These are phyloP conservation scores for Tautogolabrus adspersus DNA, from an alignment of 2,113 vertebrate genomes.

Conservation along the genomic window DNA sequence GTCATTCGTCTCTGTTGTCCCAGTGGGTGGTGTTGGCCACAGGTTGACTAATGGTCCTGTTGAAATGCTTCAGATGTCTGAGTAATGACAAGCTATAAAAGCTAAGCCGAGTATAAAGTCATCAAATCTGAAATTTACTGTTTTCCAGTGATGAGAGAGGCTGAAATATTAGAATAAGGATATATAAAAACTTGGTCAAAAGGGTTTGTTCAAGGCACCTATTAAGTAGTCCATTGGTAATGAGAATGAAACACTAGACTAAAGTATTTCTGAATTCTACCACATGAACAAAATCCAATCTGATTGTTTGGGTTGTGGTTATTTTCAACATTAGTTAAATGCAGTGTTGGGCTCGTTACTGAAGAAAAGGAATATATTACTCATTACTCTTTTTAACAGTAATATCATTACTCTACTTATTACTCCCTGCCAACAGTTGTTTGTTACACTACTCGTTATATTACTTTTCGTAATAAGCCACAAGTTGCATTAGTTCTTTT, in stretches of 20 bases:
- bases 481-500: no score
- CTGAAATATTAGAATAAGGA: slow-evolving; percentile 26
- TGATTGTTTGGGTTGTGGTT: neutral
- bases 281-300: neutral
- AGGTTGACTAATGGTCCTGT: slow-evolving; percentile 75
- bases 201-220: no score
- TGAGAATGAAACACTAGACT: neutral
- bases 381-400: no score
- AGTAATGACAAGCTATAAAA: slow-evolving; percentile 76
- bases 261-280: no score
- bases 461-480: no score
- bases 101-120: slow-evolving; percentile 72
- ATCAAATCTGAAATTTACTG: slow-evolving; percentile 65
- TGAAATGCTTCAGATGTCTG: slow-evolving; percentile 76
- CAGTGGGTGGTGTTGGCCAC: slow-evolving; percentile 71
- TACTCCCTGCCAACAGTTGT: no score
- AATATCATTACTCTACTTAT: no score
- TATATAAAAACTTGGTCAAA: neutral
- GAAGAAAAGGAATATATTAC: no score
- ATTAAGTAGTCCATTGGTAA: no score
- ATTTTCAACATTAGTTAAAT: neutral
- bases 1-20: slow-evolving; percentile 73
- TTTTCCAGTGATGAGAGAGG: slow-evolving; percentile 44
- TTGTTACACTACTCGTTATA: no score
- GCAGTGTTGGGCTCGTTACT: no score